Evolutionary conservation across 2,888 invertebrate species (phyloP).

Genomic region (Ophonus ardosiacus): DNA sequence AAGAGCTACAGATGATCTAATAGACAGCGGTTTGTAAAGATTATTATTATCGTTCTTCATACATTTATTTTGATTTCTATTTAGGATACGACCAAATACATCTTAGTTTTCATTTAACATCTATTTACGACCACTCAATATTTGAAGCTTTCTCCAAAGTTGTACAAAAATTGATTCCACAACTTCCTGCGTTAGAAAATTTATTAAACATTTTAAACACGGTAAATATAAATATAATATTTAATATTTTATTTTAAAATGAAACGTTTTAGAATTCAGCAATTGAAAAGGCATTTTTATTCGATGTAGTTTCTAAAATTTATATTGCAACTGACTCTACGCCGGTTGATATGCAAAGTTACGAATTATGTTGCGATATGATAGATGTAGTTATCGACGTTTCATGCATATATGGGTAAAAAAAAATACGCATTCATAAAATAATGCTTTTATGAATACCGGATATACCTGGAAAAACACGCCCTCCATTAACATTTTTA

Average conservation of each 20-base stretch:
- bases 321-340: slow-evolving; percentile 99
- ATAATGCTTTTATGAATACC: background rate
- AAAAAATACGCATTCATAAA: slow-evolving; percentile 62
- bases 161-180: slow-evolving; percentile 98
- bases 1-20: slow-evolving; percentile 95
- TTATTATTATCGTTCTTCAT: background rate
- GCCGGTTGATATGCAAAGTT: slow-evolving; percentile 99
- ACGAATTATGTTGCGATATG: slow-evolving; percentile 99
- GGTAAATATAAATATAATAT: slow-evolving; percentile 78
- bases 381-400: slow-evolving; percentile 99
- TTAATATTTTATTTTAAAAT: slow-evolving; percentile 49
- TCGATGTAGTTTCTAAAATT: slow-evolving; percentile 99
- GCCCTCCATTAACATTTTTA: too few species aligned
- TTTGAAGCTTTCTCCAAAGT: slow-evolving; percentile 99
- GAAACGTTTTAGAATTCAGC: slow-evolving; percentile 91
- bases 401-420: slow-evolving; percentile 97
- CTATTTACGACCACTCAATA: slow-evolving; percentile 99
- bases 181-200: slow-evolving; percentile 97
- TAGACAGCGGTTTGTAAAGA: slow-evolving; percentile 83
- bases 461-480: background rate
- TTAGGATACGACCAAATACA: slow-evolving; percentile 89
- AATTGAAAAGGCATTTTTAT: slow-evolving; percentile 99
- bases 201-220: slow-evolving; percentile 98
- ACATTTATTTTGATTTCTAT: slow-evolving; percentile 46
- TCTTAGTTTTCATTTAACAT: slow-evolving; percentile 96